phyloP scores from a whole-genome alignment of 37 sponge, comb jelly and placozoan genomes.

The Chondrosia reniformis region DNA sequence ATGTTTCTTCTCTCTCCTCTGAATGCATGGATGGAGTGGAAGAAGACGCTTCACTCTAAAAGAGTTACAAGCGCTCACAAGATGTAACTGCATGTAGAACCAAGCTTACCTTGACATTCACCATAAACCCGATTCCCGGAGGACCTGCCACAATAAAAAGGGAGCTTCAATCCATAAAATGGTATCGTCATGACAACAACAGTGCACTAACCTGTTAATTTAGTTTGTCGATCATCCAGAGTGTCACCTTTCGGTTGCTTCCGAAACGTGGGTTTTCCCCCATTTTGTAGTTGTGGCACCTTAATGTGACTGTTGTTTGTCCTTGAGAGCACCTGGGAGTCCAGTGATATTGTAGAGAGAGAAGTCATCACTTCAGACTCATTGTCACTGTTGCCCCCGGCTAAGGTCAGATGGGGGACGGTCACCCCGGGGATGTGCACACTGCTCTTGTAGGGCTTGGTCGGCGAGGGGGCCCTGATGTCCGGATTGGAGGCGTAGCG shows the following conservation, averaged over 20 bases:
- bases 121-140: too few species aligned
- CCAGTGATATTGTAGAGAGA: constrained; percentile 2
- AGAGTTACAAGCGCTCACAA: too few species aligned
- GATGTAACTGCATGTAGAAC: too few species aligned
- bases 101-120: too few species aligned
- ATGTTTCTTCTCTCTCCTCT: constrained; percentile 1
- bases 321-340: too few species aligned
- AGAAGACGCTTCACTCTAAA: neutral
- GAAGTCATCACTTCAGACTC: constrained; percentile 10
- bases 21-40: neutral
- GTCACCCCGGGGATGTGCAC: constrained; percentile 16
- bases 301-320: neutral
- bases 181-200: too few species aligned
- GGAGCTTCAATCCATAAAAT: too few species aligned
- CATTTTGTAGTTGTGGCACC: constrained; percentile 12
- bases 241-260: neutral
- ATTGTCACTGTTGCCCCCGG: constrained; percentile 25
- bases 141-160: too few species aligned
- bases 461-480: constrained; percentile 10
- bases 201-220: too few species aligned
- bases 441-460: neutral
- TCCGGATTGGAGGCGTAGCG: neutral
- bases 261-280: neutral
- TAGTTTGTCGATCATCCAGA: neutral
- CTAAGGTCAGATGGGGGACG: too few species aligned